Base-by-base conservation (phyloP, 2,113 vertebrate species). In the Brachyistius frenatus region DNA sequence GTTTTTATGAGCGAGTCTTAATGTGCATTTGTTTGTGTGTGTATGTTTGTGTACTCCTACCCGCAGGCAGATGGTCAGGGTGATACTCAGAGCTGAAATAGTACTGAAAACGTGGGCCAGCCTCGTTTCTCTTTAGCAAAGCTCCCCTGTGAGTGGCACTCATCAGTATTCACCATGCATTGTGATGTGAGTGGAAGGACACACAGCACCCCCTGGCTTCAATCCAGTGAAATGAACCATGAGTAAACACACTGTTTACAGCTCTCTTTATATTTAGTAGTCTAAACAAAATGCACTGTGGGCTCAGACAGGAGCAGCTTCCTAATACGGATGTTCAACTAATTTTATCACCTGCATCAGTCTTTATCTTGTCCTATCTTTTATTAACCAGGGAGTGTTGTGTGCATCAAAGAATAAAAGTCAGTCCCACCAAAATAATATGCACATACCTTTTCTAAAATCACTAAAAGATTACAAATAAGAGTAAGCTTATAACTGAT, bases 191-290 rank as follows among this genome's bases (percentile, higher is more conserved):
- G 76, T 84, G 1, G 66, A 66, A 91, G 86, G 83, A 89, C 76
- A 78, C 86, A 89, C 91, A 94, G 90, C 90, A 87, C 93, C 94
- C 93, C 89, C 93, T 94, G 87, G 83, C 90, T 88, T 83, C 76
- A 77, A 83, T 82, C 66, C 58, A 75, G 37, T 71, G 86, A 81
- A 91, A 77, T 87, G 78, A 89, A 82, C 50, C 70, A 36, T 72
- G 69, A 63, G 84, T 78, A 76, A 83, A 88, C 79, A 86, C 67
- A 74, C 41, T 66, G 80, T 84, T 84, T 83, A 78, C 57, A 47
- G 53, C 63, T 83, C 54, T 41, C 56, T 82, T 60, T 55, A 53
- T 49, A 58, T 75, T 78, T 72, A 76, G 36, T 16, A 16, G 23
- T 23, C 23, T 23, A 23, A 30, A 75, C 46, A 72, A 64, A 81